Base-by-base conservation (phyloP, 2,113 vertebrate genomes). In the Gnathonemus longibarbis region DNA sequence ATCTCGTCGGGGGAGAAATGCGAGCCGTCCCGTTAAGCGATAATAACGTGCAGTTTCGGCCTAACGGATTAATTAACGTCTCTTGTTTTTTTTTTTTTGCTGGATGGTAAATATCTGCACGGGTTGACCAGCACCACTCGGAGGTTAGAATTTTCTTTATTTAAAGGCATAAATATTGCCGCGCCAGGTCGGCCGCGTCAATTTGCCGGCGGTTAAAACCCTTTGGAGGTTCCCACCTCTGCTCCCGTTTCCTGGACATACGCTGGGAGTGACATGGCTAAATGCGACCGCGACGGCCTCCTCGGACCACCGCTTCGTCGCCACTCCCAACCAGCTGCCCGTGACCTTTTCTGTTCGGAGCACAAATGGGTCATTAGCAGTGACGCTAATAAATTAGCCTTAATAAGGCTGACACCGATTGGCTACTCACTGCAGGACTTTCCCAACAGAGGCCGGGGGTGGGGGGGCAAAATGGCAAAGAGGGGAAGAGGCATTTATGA, bases 331-430 rank as follows among this genome's bases (percentile, higher is more conserved):
- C 92, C 95, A 95, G 96, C 94, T 94, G 92, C 13, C 89, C 92
- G 92, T 95, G 96, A 95, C 95, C 95, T 96, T 96, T 96, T 94
- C 93, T 93, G 93, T 80, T 62, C 94, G 92, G 92, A 92, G 91
- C 94, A 94, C 94, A 94, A 92, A 93, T 94, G 94, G 95, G 95
- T 96, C 95, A 94, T 94, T 95, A 95, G 91, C 92, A 92, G 92
- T 94, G 96, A 96, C 96, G 95, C 94, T 94, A 96, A 96, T 96
- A 95, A 94, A 96, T 96, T 93, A 95, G 93, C 92, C 95, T 96
- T 95, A 96, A 96, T 96, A 96, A 92, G 91, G 90, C 93, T 83
- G 90, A 93, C 93, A 93, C 92, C 53, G 94, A 94, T 94, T 93
- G 93, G 92, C 94, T 93, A 94, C 91, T 90, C 92, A 94, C 95